Conservation (phyloP, 2,797 vertebrate species). For the Moxostoma hubbsi region DNA sequence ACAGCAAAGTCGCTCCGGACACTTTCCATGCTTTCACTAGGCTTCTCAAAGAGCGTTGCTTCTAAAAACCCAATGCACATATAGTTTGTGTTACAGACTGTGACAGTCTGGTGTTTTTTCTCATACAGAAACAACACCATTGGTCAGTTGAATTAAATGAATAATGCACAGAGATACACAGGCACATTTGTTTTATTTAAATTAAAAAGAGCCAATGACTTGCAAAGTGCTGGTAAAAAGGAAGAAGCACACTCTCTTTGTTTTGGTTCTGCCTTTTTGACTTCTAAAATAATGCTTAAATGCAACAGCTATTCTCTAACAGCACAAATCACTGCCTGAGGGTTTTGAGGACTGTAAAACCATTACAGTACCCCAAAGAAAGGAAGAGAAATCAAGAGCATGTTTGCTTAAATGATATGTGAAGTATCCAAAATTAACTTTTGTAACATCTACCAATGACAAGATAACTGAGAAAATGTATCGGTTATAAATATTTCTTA, state of each 20-base stretch:
- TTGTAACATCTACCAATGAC: too few species aligned
- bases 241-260: constrained; percentile 22
- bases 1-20: constrained; percentile 90
- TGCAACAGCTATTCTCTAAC: neutral
- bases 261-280: constrained; percentile 38
- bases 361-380: neutral
- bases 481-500: too few species aligned
- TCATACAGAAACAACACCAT: too few species aligned
- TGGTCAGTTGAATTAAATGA: too few species aligned
- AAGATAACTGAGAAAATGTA: too few species aligned
- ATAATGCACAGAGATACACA: neutral
- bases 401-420: too few species aligned
- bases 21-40: constrained; percentile 86
- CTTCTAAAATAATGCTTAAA: constrained; percentile 12
- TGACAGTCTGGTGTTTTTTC: neutral
- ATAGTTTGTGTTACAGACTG: neutral
- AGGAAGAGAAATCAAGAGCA: neutral
- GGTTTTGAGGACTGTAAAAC: neutral
- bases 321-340: neutral
- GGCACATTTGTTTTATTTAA: neutral
- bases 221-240: neutral
- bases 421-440: too few species aligned
- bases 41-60: constrained; percentile 68
- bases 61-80: constrained; percentile 72
- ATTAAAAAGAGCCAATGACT: neutral